A percentile compares a stretch with the other conserved stretches of the same genome.
Conservation (phyloP, 2,113 vertebrate species). For the Xiphophorus hellerii region DNA sequence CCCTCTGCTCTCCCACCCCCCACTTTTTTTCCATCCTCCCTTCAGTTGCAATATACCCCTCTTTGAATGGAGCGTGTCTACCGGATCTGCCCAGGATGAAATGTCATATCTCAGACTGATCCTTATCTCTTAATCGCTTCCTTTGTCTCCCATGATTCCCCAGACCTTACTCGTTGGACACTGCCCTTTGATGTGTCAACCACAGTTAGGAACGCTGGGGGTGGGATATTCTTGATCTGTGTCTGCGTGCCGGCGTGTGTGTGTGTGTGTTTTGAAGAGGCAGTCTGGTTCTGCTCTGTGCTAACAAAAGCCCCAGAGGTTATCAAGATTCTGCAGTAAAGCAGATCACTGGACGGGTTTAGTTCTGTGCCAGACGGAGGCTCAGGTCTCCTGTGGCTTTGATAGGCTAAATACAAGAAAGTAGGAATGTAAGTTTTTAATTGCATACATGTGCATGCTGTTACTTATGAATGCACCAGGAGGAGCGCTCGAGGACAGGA, state of each 20-base stretch:
- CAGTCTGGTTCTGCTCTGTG: conserved; percentile 72
- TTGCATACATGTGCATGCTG: not conserved
- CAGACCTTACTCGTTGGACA: conserved; percentile 88
- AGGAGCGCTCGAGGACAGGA: conserved; percentile 26
- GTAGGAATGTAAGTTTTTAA: conserved; percentile 1
- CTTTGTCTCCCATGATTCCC: conserved; percentile 94
- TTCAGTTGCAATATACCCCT: conserved; percentile 79
- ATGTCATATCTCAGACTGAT: conserved; percentile 96
- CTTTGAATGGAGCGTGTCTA: conserved; percentile 90
- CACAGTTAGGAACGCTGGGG: conserved; percentile 82
- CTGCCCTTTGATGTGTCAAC: conserved; percentile 89
- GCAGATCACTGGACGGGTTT: conserved; percentile 45
- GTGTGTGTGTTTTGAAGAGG: conserved; percentile 70
- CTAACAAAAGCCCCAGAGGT: conserved; percentile 68
- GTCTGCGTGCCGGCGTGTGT: conserved; percentile 7
- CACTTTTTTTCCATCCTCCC: conserved; percentile 63
- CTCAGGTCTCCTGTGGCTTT: conserved; percentile 24
- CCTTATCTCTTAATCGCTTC: conserved; percentile 97
- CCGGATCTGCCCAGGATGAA: conserved; percentile 92
- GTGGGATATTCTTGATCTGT: conserved; percentile 68
- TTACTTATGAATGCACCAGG: not conserved
- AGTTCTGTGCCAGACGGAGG: conserved; percentile 13
- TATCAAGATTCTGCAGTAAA: conserved; percentile 55
- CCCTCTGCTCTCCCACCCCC: not conserved
- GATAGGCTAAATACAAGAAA: conserved; percentile 3